phyloP scores from a whole-genome alignment of 2,113 vertebrate genomes.

The Passer montanus region DNA sequence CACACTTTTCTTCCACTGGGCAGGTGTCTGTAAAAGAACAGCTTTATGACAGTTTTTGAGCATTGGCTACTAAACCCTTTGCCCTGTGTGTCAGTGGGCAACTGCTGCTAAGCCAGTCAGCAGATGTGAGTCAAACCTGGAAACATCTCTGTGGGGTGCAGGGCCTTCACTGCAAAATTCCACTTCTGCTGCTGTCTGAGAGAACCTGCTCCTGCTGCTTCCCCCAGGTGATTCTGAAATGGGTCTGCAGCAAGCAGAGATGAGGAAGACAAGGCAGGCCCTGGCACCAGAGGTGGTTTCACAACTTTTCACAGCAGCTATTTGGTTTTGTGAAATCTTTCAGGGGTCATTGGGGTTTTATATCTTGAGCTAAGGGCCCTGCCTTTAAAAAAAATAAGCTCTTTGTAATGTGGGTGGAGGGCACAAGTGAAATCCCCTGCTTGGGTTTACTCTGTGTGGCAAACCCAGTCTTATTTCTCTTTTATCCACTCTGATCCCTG shows the following conservation, averaged over 20 bases:
- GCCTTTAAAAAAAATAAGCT: not conserved
- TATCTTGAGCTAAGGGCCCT: not conserved
- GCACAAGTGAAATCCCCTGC: not conserved
- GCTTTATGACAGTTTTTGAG: not conserved
- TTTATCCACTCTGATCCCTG: not conserved
- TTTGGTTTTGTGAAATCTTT: not conserved
- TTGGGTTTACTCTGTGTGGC: not conserved
- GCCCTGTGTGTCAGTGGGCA: not conserved
- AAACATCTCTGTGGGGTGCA: not conserved
- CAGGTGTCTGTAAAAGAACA: not conserved
- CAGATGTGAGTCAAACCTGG: not conserved
- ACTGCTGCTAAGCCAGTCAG: not conserved
- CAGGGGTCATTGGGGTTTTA: not conserved
- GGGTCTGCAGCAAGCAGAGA: not conserved
- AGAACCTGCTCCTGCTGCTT: not conserved
- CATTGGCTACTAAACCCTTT: not conserved
- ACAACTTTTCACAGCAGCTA: not conserved
- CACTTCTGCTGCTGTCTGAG: not conserved
- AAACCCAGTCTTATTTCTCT: not conserved
- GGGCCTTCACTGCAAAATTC: not conserved
- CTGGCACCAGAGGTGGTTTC: not conserved
- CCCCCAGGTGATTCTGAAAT: not conserved
- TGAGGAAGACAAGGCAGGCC: too few species aligned
- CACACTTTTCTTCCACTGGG: not conserved
- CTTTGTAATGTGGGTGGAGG: not conserved